Evolutionary conservation across 1,140 invertebrate species (phyloP), one percentile per base, ranked within the genome.

Genomic region (Monomorium pharaonis): DNA sequence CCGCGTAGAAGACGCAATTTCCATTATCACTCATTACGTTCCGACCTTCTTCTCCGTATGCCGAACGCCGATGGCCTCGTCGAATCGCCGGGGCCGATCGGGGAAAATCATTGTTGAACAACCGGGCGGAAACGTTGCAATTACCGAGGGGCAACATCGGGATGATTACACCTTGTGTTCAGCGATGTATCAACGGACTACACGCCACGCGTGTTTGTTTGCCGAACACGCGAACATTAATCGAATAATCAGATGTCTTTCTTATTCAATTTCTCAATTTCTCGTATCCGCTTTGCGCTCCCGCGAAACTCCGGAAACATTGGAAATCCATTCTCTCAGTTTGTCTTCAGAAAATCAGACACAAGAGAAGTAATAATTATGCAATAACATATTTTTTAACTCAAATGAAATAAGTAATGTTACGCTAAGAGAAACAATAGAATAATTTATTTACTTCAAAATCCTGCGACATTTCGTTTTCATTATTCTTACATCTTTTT

Each of bases 151-250:
- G 76, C 77, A 78, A 37, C 83, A 51, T 65, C 30, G 78, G 44
- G 62, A 85, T 89, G 86, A 89, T 89, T 89, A 85, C 83, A 89
- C 80, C 88, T 89, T 88, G 81, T 72, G 54, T 54, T 74, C 78
- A 58, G 54, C 70, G 84, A 84, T 81, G 58, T 72, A 83, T 83
- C 85, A 58, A 84, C 44, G 85, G 72, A 86, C 65, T 86, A 74
- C 58, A 65, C 49, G 51, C 67, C 47, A 72, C 78, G 56, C 58
- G 58, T 85, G 47, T 81, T 85, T 84, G 81, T 65, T 77, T 83
- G 78, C 44, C 37, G 78, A 60, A 83, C 51, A 72, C n/a, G 78
- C 67, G 67, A 83, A 60, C 69, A 83, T 83, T 83, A 83, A 47
- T 81, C 51, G 65, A 72, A 44, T 81, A 81, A 81, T 72, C 78